Base-by-base conservation (phyloP, 2,888 invertebrate genomes). In the Hymenopus coronatus region DNA sequence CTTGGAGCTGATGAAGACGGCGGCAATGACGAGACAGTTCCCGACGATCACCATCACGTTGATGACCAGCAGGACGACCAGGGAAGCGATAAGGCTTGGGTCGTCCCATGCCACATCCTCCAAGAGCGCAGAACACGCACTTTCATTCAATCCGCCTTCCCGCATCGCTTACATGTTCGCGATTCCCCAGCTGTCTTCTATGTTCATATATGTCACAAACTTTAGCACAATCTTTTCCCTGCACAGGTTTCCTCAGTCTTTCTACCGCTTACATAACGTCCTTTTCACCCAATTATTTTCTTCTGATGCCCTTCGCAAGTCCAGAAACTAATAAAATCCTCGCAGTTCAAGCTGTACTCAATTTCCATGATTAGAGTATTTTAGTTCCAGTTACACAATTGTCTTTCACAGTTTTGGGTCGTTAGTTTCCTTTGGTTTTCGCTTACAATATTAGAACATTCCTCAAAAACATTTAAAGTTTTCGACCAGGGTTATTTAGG, bases 1-100 rank as follows among this genome's bases (percentile, higher is more conserved):
- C 93, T 98, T 98, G 90, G 97, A 97, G 20, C 97, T 97, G 93
- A 97, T 97, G 93, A 97, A 97, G 89, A 99, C 98, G 89, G 98
- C 98, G 88, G 97, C 96, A 92, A 99, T 98, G 91, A 99, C 98
- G 91, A 99, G 95, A 92, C 97, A 96, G 94, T 99, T 99, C 89
- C 97, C 98, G 89, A 97, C 96, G 91, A 98, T 96, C 91, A 98
- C 98, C 93, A 98, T 95, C 88, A 98, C 96, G 93, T 98, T 97
- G 93, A 98, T 97, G 91, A 97, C 95, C 91, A 96, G 96, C 91
- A 97, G 95, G 92, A 97, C 94, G 92, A 96, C 96, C 92, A 98
- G 95, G 92, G 96, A 96, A 92, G 96, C 95, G 92, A 98, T 94
- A 93, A 96, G 96, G 93, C 95, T 94, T 91, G 97, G 96, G 93